Conservation (phyloP, 2,888 invertebrate genomes). For the Brachypalpus laphriformis region DNA sequence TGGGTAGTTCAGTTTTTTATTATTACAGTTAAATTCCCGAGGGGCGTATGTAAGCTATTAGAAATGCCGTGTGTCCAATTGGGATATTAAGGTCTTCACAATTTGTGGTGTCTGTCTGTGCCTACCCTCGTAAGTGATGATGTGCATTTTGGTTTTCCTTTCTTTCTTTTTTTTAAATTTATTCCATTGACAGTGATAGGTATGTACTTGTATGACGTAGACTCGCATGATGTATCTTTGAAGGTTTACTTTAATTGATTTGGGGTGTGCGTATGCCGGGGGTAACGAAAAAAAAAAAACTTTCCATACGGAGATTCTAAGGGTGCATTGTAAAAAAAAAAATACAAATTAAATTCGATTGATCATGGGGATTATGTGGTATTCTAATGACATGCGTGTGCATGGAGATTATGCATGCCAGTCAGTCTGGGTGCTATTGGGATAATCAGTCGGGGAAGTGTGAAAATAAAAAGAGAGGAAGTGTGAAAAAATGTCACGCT, state of each 20-base stretch:
- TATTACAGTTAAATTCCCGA: constrained; percentile 54
- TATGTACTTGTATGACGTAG: not conserved
- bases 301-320: constrained; percentile 28
- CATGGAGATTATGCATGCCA: constrained; percentile 65
- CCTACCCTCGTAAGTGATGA: constrained; percentile 46
- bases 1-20: constrained; percentile 53
- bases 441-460: constrained; percentile 58
- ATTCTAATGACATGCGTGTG: constrained; percentile 59
- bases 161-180: constrained; percentile 11
- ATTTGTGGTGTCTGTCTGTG: constrained; percentile 10
- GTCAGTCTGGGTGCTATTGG: constrained; percentile 36
- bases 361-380: constrained; percentile 74
- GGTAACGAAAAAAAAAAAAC: not conserved
- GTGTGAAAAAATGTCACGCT: constrained; percentile 69
- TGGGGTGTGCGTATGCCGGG: constrained; percentile 33
- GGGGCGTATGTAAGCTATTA: constrained; percentile 58
- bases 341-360: constrained; percentile 71
- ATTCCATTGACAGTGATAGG: constrained; percentile 47
- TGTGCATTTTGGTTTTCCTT: constrained; percentile 53
- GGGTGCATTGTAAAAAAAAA: constrained; percentile 49
- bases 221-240: constrained; percentile 54
- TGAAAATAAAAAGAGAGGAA: constrained; percentile 60
- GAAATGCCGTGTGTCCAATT: constrained; percentile 45
- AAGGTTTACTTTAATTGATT: constrained; percentile 71
- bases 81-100: constrained; percentile 55